Evolutionary conservation across 1,140 invertebrate species (phyloP), one percentile per base, ranked within the genome.

Genomic region (Telenomus remus): DNA sequence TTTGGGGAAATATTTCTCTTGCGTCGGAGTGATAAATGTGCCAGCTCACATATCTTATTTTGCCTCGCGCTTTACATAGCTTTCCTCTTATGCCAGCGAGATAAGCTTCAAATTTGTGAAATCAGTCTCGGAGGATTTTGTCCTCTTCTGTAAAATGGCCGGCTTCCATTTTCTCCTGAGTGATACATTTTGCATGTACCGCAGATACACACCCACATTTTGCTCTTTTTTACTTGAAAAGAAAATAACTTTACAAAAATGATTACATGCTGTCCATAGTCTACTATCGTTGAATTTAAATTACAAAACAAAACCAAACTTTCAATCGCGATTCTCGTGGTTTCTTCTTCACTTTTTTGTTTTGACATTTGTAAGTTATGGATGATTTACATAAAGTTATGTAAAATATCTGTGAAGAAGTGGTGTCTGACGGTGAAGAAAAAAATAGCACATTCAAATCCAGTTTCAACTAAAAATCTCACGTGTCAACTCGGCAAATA

Each of bases 91-190:
- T 39, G n/a, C 37, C n/a, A 39, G 37, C n/a, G 37, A 39, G n/a
- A 39, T 11, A 11, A n/a, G 37, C 9, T 39, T 39, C 9, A 39
- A 72, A 68, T 66, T 63, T 56, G 63, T 13, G 12, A 68, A 76
- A 68, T 71, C 63, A 68, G 74, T 76, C 74, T 71, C 68, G 50
- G 48, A 76, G 68, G 74, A 76, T 71, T 71, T 66, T 53, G 43
- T 69, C 43, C 44, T 47, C 56, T 44, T 70, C 15, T 50, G 55
- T 46, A 65, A 76, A 76, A 71, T 70, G 55, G 73, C 35, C 14
- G 19, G 39, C 35, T 51, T 61, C 51, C 64, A 68, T 68, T 69
- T 69, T 68, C 44, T 55, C 47, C 7, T 16, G 19, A 44, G 65
- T 65, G 65, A 76, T 76, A 64, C 53, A 56, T 55, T 72, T 51